Conservation (phyloP, 2,888 invertebrate species). For the Byasa hedistus region DNA sequence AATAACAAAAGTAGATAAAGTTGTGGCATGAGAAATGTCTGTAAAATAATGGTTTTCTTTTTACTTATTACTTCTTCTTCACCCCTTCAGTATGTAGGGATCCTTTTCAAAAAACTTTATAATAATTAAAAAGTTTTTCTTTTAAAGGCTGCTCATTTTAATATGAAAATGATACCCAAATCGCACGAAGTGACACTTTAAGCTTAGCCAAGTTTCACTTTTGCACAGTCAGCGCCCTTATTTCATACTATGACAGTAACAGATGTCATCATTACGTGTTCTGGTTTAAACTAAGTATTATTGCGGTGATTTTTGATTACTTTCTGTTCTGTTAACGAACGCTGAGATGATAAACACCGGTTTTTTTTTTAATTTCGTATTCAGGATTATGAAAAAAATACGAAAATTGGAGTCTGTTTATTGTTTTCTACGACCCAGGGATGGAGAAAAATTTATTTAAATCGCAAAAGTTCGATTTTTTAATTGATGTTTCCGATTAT, state of each 20-base stretch:
- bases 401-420: no score
- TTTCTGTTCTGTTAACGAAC: not conserved
- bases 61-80: no score
- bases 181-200: constrained; percentile 17
- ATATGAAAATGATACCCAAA: constrained; percentile 7
- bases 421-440: no score
- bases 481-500: no score
- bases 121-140: not conserved
- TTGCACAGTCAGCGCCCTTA: constrained; percentile 3
- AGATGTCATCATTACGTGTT: constrained; percentile 12
- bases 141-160: not conserved
- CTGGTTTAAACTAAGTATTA: constrained; percentile 6
- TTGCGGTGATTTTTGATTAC: constrained; percentile 3
- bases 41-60: no score
- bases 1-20: no score
- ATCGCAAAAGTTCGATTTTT: no score
- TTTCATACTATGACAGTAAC: constrained; percentile 17
- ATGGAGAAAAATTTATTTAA: no score
- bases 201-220: constrained; percentile 16
- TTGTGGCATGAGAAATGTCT: no score
- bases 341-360: not conserved
- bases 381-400: no score
- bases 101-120: not conserved
- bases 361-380: no score
- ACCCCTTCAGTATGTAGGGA: no score